Evolutionary conservation across 2,797 vertebrate species (phyloP), one percentile per base, ranked within the genome.

Genomic region (Centropyge bicolor): DNA sequence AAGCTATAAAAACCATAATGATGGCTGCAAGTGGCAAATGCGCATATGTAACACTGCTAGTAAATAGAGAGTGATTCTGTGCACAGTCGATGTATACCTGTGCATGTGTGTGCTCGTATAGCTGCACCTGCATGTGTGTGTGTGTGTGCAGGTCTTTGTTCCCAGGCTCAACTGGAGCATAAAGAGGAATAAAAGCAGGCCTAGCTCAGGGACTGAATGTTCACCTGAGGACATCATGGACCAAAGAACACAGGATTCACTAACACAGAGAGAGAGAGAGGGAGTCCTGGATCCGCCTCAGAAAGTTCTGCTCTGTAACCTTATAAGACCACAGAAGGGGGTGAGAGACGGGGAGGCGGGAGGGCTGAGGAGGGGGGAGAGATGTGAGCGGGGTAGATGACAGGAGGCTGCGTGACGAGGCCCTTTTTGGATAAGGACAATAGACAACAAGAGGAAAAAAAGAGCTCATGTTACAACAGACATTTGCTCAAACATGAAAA

Each of bases 151-250:
- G 59, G 82, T 89, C 78, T 86, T 78, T 86, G 70, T 91, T 87
- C 68, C 59, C 78, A 78, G 66, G 66, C 78, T 88, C 62, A 80
- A 83, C 46, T 74, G 74, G 78, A 89, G 76, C 74, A 70, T 76
- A 78, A 36, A 78, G 48, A 51, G 65, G 67, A 86, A 89, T 79
- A 85, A 91, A 91, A 84, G 83, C 60, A 78, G 75, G 52, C 76
- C 67, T 76, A 81, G 80, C 75, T 87, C 62, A 75, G 84, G 76
- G 74, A 69, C 56, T 52, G 62, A 77, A 54, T 78, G 66, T 87
- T 88, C 84, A 92, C 87, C 88, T 89, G 88, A 90, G 83, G 79
- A 84, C 84, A 89, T 90, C 82, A 89, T 73, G 81, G 84, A 80
- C 84, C 85, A 85, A 48, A 90, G 92, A 90, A 87, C 87, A 90